These are phyloP conservation scores for Petrocephalus zakoni DNA, from an alignment of 2,113 vertebrate genomes.

Conservation along the genomic window DNA sequence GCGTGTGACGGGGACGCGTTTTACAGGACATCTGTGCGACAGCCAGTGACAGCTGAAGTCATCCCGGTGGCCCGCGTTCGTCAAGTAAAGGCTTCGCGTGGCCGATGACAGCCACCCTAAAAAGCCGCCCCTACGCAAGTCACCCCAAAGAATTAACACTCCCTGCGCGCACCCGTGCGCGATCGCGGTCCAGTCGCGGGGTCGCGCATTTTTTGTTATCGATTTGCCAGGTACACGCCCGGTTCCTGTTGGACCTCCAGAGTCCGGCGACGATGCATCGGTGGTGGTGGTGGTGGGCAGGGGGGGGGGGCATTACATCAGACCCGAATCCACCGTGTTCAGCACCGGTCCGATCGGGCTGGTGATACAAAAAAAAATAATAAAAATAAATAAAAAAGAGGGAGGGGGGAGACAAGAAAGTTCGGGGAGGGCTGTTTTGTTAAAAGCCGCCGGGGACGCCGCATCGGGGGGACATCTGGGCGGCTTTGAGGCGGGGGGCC, in stretches of 20 bases:
- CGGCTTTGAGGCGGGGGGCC: neutral
- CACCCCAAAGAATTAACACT: neutral
- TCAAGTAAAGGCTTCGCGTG: neutral
- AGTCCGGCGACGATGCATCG: neutral
- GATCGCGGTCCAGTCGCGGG: neutral
- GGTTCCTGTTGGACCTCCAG: neutral
- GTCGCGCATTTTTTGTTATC: neutral
- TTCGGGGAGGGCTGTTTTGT: constrained; percentile 7
- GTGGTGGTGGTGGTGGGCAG: neutral
- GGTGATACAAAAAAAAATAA: neutral
- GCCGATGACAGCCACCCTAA: neutral
- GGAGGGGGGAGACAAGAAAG: neutral
- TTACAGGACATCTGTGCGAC: constrained; percentile 2
- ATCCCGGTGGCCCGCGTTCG: neutral
- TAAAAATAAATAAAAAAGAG: no score
- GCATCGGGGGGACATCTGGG: neutral
- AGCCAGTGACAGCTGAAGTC: neutral
- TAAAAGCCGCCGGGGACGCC: neutral
- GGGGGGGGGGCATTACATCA: neutral
- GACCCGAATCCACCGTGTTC: neutral
- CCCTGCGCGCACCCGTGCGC: neutral
- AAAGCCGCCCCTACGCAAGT: neutral
- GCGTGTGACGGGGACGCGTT: neutral
- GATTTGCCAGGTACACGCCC: neutral
- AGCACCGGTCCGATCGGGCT: neutral